Percentiles rank a stretch among this genome's conserved stretches.
phyloP scores from a whole-genome alignment of 2,888 invertebrate species.

The Sinopyrophorus schimmeli region DNA sequence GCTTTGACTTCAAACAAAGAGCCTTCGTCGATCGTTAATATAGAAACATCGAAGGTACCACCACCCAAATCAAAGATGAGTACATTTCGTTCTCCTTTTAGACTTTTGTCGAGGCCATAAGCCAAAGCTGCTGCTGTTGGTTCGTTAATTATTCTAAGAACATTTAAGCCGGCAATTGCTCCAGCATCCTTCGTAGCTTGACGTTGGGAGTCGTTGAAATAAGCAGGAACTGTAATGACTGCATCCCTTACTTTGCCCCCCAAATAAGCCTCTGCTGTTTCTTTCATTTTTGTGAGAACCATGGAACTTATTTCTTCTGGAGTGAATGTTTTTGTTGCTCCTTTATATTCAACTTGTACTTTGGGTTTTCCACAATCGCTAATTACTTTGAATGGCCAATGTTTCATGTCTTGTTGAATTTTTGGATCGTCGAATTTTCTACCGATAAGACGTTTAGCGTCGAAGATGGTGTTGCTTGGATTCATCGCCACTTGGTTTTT shows the following conservation, averaged over 20 bases:
- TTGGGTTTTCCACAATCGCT: constrained; percentile 65
- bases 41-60: constrained; percentile 70
- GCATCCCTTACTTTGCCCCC: constrained; percentile 72
- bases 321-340: constrained; percentile 65
- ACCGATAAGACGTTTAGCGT: constrained; percentile 64
- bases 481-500: constrained; percentile 75
- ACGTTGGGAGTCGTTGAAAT: constrained; percentile 70
- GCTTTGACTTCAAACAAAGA: constrained; percentile 59
- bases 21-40: constrained; percentile 68
- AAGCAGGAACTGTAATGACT: constrained; percentile 78
- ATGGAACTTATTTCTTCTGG: constrained; percentile 74
- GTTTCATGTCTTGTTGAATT: constrained; percentile 74
- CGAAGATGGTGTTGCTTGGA: constrained; percentile 73
- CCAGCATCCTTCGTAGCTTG: constrained; percentile 73
- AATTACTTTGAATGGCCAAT: constrained; percentile 75
- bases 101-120: constrained; percentile 59
- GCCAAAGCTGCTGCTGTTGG: constrained; percentile 65
- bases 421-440: constrained; percentile 70
- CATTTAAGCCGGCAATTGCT: constrained; percentile 67
- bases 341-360: constrained; percentile 65
- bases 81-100: constrained; percentile 53
- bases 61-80: constrained; percentile 62
- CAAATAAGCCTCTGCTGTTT: constrained; percentile 72
- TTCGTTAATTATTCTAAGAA: constrained; percentile 67
- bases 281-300: constrained; percentile 65